phyloP scores from a whole-genome alignment of 2,797 vertebrate species.

The Myotis vivesi region DNA sequence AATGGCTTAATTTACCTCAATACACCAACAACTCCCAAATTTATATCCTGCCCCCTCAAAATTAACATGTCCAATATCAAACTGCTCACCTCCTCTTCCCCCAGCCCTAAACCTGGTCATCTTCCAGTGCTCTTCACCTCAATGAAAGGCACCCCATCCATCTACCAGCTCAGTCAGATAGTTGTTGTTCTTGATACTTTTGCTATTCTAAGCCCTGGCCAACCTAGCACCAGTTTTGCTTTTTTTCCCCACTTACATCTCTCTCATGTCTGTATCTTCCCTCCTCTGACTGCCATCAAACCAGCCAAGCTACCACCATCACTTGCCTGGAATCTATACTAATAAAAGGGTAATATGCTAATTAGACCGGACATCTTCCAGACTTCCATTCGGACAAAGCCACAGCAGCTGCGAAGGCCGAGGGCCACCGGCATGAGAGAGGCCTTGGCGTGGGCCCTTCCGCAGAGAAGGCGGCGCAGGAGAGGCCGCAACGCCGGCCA shows the following conservation, averaged over 20 bases:
- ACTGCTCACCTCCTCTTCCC: neutral
- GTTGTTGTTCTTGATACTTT: neutral
- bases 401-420: too few relatives aligned
- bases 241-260: neutral
- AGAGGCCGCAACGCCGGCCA: too few relatives aligned
- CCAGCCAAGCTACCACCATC: neutral
- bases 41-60: slow-evolving; percentile 29
- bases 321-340: neutral
- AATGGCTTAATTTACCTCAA: neutral
- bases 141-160: neutral
- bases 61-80: neutral
- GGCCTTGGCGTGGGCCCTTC: too few relatives aligned
- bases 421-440: too few relatives aligned
- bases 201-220: neutral
- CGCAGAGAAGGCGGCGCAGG: too few relatives aligned
- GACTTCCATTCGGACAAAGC: too few relatives aligned
- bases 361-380: too few relatives aligned
- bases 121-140: neutral
- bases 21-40: neutral
- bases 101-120: neutral
- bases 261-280: neutral
- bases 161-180: neutral
- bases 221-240: neutral
- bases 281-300: neutral
- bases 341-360: too few relatives aligned